Evolutionary conservation across 2,113 vertebrate species (phyloP), one percentile per base, ranked within the genome.

Genomic region (Tricholaema leucomelas): DNA sequence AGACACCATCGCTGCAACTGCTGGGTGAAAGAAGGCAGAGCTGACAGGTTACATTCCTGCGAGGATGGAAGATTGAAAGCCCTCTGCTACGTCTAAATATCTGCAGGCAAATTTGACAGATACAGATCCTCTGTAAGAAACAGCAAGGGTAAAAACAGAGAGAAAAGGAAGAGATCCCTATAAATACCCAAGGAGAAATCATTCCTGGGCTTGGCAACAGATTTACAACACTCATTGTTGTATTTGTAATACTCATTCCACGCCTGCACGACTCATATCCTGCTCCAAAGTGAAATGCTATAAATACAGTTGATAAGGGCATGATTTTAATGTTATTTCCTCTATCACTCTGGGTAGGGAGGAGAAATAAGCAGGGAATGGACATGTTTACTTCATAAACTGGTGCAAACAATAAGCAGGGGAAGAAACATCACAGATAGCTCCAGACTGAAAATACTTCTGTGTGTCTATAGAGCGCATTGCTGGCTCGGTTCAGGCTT

Each of bases 201-300:
- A 82, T 72, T 87, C 60, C 71, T 84, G 56, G 90, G 52, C 82
- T 81, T 79, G 24, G 85, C 84, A 93, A 86, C 64, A 83, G 87
- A 95, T 84, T 92, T 83, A 84, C 77, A 91, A 73, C 71, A 87
- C 73, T 90, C 77, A 63, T 83, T 93, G 91, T 88, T 86, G 17
- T 81, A 91, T 91, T 80, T 90, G 52, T 83, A 81, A 79, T 66
- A 85, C 40, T 76, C 64, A 65, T 35, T 75, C 69, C 82, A 83
- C 4, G 12, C 61, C 74, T 48, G 60, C 7, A 25, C 56, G 4
- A 91, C 67, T 94, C 87, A 91, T 73, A 91, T 71, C 91, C 93
- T 95, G 70, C 89, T 91, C 65, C 55, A 31, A 79, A 93, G 74
- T 66, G 81, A 94, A 91, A 81, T 33, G 50, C 55, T 63, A 94